A percentile compares a stretch with the other conserved stretches of the same genome.
These are phyloP conservation scores for Coenonympha glycerion DNA, from an alignment of 2,888 invertebrate genomes.

Conservation along the genomic window DNA sequence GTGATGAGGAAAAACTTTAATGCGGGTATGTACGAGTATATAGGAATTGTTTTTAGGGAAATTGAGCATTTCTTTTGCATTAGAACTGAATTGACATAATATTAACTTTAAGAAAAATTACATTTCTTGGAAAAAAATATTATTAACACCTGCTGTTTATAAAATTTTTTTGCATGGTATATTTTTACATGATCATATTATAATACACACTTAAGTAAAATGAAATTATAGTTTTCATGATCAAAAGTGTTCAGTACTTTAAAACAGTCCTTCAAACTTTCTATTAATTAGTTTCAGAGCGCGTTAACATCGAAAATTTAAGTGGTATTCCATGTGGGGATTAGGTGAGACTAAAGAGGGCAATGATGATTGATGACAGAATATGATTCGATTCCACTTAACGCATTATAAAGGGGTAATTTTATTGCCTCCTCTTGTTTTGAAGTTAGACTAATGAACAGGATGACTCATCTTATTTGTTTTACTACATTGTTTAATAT, in stretches of 20 bases:
- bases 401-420: slow-evolving; percentile 71
- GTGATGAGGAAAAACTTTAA: no score
- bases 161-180: no score
- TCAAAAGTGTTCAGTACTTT: slow-evolving; percentile 9
- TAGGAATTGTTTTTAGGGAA: no score
- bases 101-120: no score
- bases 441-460: slow-evolving; percentile 69
- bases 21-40: not conserved
- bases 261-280: slow-evolving; percentile 17
- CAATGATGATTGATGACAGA: slow-evolving; percentile 72
- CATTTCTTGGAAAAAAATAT: no score
- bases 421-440: slow-evolving; percentile 66
- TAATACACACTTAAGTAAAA: not conserved
- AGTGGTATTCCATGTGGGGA: slow-evolving; percentile 27
- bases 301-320: slow-evolving; percentile 25
- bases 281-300: slow-evolving; percentile 25
- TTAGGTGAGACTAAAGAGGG: slow-evolving; percentile 44
- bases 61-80: no score
- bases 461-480: slow-evolving; percentile 58
- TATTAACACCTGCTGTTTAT: no score
- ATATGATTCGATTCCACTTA: slow-evolving; percentile 73
- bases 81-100: no score
- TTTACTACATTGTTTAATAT: slow-evolving; percentile 29
- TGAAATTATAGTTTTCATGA: not conserved
- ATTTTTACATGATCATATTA: not conserved